Evolutionary conservation across 2,797 vertebrate species (phyloP), one percentile per base, ranked within the genome.

Genomic region (Leucoraja ocellata): DNA sequence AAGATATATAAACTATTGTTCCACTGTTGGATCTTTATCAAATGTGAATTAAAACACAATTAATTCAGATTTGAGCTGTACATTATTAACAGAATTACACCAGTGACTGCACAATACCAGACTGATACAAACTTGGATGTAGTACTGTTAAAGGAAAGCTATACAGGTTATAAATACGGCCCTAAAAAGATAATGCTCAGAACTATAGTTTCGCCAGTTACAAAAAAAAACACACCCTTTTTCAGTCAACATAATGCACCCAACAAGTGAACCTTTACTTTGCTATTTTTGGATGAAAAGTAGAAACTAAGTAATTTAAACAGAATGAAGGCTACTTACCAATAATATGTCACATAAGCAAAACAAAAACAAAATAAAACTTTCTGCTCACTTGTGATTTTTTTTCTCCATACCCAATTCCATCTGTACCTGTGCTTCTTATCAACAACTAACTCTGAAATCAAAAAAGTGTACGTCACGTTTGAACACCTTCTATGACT

Each of bases 181-280:
- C 39, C 39, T 92, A 54, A 13, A 36, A n/a, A 92, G 68, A 28
- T 73, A 36, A 91, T 91, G n/a, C 74, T 76, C 46, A 46, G 90
- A 54, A 28, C 39, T 76, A 76, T 54, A 74, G 65, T 71, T 73
- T 25, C n/a, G 84, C 61, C 16, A 36, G 84, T 68, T 92, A 74
- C 71, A 92, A 76, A 25, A 54, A 16, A 25, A 91, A 80, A 79
- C 32, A 0, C 68, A 39, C 73, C 36, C 39, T 58, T 74, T 73
- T 36, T 92, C 11, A 92, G 25, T 74, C 71, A 92, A 58, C 71
- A 54, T 73, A 76, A 92, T 54, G 25, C 25, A 58, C 71, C 90
- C 90, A 92, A 23, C 90, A 23, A 74, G 71, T 92, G 71, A 92
- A 92, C 90, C 90, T 58, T 74, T 76, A 73, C 81, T n/a, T 92